Conservation (phyloP, 2,888 invertebrate genomes). For the Drosophila histrio region DNA sequence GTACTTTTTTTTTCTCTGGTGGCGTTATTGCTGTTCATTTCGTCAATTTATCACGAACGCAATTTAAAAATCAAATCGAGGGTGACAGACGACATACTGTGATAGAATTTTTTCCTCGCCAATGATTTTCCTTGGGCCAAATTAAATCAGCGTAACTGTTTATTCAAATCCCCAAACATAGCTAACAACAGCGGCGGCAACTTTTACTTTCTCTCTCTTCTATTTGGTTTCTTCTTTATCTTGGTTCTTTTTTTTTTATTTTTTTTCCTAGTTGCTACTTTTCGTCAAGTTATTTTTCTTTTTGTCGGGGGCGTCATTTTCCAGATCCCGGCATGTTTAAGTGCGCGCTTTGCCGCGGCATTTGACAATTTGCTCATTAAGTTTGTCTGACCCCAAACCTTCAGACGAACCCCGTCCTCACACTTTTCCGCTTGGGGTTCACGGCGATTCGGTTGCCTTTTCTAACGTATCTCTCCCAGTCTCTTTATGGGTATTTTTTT, state of each 20-base stretch:
- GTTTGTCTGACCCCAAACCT: constrained; percentile 76
- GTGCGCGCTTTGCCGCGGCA: constrained; percentile 77
- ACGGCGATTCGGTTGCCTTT: constrained; percentile 36
- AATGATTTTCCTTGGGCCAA: constrained; percentile 53
- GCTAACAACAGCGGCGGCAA: constrained; percentile 59
- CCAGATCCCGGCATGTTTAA: constrained; percentile 69
- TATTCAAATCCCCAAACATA: constrained; percentile 82
- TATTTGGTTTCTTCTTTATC: constrained; percentile 7
- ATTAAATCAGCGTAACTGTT: constrained; percentile 84
- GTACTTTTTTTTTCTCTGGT: constrained; percentile 21
- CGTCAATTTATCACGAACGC: constrained; percentile 82
- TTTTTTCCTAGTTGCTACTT: constrained; percentile 35
- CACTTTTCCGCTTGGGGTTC: constrained; percentile 16
- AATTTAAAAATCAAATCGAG: constrained; percentile 82
- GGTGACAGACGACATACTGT: constrained; percentile 81
- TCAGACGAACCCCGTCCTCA: constrained; percentile 6
- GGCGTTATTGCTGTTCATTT: constrained; percentile 78
- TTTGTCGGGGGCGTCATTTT: constrained; percentile 34
- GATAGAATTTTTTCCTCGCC: constrained; percentile 70
- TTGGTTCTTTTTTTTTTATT: neutral
- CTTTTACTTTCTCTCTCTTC: constrained; percentile 50
- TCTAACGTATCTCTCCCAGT: constrained; percentile 7
- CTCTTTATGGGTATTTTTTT: neutral
- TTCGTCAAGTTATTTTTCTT: constrained; percentile 71
- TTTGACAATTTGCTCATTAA: constrained; percentile 83